Conservation (phyloP, 2,797 vertebrate species). For the Austrolebias charrua region DNA sequence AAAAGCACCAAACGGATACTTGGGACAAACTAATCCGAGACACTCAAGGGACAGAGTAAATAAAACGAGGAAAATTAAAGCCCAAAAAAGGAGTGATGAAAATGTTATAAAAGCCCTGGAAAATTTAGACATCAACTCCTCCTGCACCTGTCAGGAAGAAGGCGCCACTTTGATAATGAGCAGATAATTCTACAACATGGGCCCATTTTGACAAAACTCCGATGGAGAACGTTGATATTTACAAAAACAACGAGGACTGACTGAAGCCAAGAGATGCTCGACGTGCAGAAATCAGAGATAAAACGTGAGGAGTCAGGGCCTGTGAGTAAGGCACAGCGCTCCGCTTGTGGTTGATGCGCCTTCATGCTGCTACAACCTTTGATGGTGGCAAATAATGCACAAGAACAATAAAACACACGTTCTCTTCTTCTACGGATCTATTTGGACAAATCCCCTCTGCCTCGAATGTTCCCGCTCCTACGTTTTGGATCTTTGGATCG, state of each 20-base stretch:
- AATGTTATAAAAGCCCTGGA: slow-evolving; percentile 8
- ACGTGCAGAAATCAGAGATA: slow-evolving; percentile 22
- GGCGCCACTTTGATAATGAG: neutral
- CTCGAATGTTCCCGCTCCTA: slow-evolving; percentile 1
- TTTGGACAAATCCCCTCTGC: neutral
- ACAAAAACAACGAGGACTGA: slow-evolving; percentile 2
- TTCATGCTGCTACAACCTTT: slow-evolving; percentile 67
- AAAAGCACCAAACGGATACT: slow-evolving; percentile 21
- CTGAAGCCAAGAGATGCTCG: slow-evolving; percentile 9
- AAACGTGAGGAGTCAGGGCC: slow-evolving; percentile 48
- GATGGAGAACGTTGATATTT: neutral
- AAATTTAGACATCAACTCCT: slow-evolving; percentile 8
- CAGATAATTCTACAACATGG: neutral
- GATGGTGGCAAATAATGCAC: slow-evolving; percentile 42
- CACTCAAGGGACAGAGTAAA: slow-evolving; percentile 11
- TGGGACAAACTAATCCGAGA: slow-evolving; percentile 4
- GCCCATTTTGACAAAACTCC: neutral
- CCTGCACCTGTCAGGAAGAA: slow-evolving; percentile 31
- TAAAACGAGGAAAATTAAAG: slow-evolving; percentile 4
- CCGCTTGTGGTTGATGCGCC: slow-evolving; percentile 62
- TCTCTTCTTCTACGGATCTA: slow-evolving; percentile 20
- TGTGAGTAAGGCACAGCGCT: slow-evolving; percentile 83
- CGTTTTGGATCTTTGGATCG: slow-evolving; percentile 59
- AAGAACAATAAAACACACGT: slow-evolving; percentile 17
- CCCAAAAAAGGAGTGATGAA: neutral